Percentiles rank a stretch among this genome's conserved stretches.
These are phyloP conservation scores for Montipora efflorescens DNA, from an alignment of 64 coral and sea anemone genomes.

Conservation along the genomic window DNA sequence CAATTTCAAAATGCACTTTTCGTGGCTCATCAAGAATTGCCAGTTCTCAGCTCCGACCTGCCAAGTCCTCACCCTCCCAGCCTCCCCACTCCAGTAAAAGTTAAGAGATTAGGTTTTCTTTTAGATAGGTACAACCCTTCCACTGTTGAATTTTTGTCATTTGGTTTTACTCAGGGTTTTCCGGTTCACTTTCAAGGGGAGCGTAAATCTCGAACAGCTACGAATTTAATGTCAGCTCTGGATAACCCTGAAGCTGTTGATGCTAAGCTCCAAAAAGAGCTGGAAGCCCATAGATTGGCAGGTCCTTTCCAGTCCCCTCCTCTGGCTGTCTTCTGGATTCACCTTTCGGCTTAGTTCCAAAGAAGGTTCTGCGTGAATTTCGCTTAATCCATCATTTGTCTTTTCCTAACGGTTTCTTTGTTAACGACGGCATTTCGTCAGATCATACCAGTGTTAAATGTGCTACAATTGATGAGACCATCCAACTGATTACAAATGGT, in stretches of 20 bases:
- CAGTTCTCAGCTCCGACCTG: background rate
- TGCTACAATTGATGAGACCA: slow-evolving; percentile 19
- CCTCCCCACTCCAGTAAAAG: background rate
- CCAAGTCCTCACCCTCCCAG: background rate
- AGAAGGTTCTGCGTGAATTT: background rate
- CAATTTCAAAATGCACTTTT: background rate
- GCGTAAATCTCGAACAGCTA: too few relatives aligned
- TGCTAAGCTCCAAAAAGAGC: too few relatives aligned
- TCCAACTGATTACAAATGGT: slow-evolving; percentile 8
- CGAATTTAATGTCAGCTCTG: too few relatives aligned
- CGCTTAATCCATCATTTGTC: slow-evolving; percentile 44
- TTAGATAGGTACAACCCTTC: background rate
- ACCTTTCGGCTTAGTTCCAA: too few relatives aligned
- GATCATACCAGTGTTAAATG: slow-evolving; percentile 11
- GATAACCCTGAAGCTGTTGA: too few relatives aligned
- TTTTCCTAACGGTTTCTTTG: slow-evolving; percentile 13
- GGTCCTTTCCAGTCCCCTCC: too few relatives aligned
- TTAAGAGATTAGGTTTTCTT: background rate
- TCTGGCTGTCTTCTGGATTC: too few relatives aligned
- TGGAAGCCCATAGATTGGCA: too few relatives aligned
- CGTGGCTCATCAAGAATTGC: background rate
- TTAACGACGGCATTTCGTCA: slow-evolving; percentile 17
- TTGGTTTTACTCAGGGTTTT: background rate
- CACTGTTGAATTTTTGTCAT: background rate
- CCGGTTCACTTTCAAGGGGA: background rate